Base-by-base conservation (phyloP, 64 coral and sea anemone species). In the Pachyseris speciosa region DNA sequence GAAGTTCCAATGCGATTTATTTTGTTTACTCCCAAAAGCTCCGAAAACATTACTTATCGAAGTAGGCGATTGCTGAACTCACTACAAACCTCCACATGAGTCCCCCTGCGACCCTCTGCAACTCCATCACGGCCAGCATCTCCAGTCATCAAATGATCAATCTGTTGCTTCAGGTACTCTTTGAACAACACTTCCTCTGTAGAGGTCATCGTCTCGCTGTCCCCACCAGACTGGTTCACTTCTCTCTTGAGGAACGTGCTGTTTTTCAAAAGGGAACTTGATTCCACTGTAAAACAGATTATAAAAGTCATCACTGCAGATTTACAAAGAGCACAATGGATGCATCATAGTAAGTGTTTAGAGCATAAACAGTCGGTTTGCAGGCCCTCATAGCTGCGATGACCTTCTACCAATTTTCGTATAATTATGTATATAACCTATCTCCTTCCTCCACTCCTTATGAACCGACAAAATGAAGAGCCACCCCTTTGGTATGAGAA, bases 111-210 rank as follows among this genome's bases (percentile, higher is more conserved):
- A 25, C 97, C 97, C 29, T 99, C 97, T 1, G 97, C 97, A 73
- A 99, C 94, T 10, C 97, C 97, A 13, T 99, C 97, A 16, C 97
- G 86, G 20, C 93, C 93, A 37, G 91, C 95, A 88, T 99, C 97
- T 15, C 97, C 97, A 6, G 94, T 95, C 94, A 99, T 99, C 42
- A 99, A 67, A 27, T 93, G 88, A 67, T 95, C 97, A 57, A 99
- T 95, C 37, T 99, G 97, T 43, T 99, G 93, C 65, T 92, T 95
- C 0, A 98, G 80, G 69, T 95, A 95, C 31, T 95, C 94, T 87
- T 72, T 83, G 53, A 95, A 95, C 34, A 95, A 41, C 27, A 93
- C 65, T 9, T 96, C 85, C 6, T 80, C 67, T 25, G 64, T 57
- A 39, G 76, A 59, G 60, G 28, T 33, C 10, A 29, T 1, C 9